Percentiles rank a stretch among this genome's conserved stretches.
Conservation (phyloP, 92 coral and sea anemone genomes). For the Pocillopora meandrina region DNA sequence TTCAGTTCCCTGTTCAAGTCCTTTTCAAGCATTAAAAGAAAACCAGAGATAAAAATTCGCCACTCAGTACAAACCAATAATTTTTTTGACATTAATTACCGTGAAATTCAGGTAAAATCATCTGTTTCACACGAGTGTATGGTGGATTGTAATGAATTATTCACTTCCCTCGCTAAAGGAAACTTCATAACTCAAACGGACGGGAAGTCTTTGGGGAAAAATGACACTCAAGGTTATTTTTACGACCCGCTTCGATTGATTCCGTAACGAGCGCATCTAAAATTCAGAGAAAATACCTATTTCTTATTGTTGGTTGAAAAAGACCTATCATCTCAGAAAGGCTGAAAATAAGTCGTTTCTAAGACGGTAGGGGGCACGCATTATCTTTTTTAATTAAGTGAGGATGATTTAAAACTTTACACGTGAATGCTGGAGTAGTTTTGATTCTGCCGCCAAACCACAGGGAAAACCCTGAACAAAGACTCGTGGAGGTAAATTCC, state of each 20-base stretch:
- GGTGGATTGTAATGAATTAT: neutral
- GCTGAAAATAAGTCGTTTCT: no score
- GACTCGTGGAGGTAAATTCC: neutral
- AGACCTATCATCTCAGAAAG: no score
- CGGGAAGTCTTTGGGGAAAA: no score
- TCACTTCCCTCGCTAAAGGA: neutral
- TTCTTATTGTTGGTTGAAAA: no score
- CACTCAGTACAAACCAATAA: neutral
- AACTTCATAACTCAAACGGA: neutral
- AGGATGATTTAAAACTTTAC: neutral
- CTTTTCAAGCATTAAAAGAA: no score
- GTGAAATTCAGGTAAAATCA: neutral
- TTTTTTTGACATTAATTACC: neutral
- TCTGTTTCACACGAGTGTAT: neutral
- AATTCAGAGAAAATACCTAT: no score
- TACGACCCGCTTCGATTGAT: no score
- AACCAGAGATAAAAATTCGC: neutral
- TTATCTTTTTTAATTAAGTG: no score
- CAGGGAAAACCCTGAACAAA: constrained; percentile 10
- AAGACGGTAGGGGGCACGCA: no score
- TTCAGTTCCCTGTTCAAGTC: no score
- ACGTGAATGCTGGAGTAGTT: neutral
- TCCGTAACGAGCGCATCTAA: no score
- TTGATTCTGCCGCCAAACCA: neutral
- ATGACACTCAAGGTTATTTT: no score